phyloP scores from a whole-genome alignment of 2,797 vertebrate genomes.

The Pangasius larnaudii region DNA sequence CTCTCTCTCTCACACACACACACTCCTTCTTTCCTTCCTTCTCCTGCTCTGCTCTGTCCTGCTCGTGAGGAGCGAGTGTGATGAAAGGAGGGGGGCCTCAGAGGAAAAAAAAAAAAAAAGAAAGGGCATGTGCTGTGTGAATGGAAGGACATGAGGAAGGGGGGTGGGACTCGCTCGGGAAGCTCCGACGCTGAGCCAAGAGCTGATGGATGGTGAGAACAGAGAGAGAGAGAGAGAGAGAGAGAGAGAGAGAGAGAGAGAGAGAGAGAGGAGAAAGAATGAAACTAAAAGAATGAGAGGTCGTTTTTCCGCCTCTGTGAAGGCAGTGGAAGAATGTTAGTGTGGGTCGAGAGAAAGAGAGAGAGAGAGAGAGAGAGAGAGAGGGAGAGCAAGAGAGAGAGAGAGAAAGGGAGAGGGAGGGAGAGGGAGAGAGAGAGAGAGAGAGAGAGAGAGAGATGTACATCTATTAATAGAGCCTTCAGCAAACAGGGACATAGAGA shows the following conservation, averaged over 20 bases:
- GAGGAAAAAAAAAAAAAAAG: conserved; percentile 12
- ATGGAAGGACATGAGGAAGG: conserved; percentile 34
- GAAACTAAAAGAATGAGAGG: conserved; percentile 43
- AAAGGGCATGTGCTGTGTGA: conserved; percentile 39
- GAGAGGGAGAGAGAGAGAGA: conserved; percentile 30
- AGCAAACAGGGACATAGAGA: conserved; percentile 20
- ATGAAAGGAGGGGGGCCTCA: neutral
- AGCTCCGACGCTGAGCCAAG: neutral
- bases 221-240: neutral
- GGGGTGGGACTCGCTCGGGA: conserved; percentile 13
- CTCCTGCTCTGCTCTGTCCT: conserved; percentile 30
- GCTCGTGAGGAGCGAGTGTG: conserved; percentile 37
- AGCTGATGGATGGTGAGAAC: neutral
- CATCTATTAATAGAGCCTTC: neutral
- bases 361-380: conserved; percentile 10
- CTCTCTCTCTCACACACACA: conserved; percentile 16
- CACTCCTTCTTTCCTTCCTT: conserved; percentile 9
- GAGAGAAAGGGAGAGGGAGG: conserved; percentile 37
- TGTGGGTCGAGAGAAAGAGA: conserved; percentile 49
- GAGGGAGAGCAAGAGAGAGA: neutral
- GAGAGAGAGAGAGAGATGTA: neutral
- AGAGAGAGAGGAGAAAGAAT: conserved; percentile 31
- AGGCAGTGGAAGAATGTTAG: conserved; percentile 50
- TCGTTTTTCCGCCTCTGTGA: conserved; percentile 41
- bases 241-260: conserved; percentile 16